These are phyloP conservation scores for Eptesicus fuscus DNA, from an alignment of 2,113 vertebrate genomes.

Conservation along the genomic window DNA sequence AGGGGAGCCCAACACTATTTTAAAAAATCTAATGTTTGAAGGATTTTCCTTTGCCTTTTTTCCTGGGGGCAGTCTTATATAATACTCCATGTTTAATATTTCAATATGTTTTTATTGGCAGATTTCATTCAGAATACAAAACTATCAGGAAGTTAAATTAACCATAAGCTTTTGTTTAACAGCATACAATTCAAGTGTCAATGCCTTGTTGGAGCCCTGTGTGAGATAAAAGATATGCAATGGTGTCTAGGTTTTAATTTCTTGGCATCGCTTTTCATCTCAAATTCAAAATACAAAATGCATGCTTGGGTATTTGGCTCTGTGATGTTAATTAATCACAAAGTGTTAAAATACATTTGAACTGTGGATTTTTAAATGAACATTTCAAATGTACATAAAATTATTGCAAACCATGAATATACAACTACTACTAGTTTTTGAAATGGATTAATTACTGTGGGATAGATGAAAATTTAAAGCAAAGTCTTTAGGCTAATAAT, in stretches of 20 bases:
- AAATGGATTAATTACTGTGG: background rate
- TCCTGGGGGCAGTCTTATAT: constrained; percentile 33
- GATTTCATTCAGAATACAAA: constrained; percentile 31
- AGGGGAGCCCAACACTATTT: constrained; percentile 12
- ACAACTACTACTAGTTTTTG: background rate
- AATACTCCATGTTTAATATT: constrained; percentile 46
- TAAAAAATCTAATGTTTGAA: background rate
- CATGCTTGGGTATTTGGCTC: background rate
- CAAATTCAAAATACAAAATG: background rate
- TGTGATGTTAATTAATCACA: background rate
- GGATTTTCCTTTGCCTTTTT: constrained; percentile 1
- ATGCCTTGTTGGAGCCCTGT: background rate
- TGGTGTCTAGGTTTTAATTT: background rate
- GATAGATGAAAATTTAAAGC: background rate
- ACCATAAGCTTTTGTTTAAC: background rate
- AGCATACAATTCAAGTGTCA: background rate
- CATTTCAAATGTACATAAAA: background rate
- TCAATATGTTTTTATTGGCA: constrained; percentile 69
- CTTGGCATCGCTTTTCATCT: background rate
- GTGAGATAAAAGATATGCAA: background rate
- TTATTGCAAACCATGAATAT: background rate
- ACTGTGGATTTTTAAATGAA: background rate
- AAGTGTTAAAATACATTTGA: background rate
- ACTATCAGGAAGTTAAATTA: constrained; percentile 47
- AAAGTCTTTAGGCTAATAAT: background rate